Evolutionary conservation across 2,888 invertebrate genomes (phyloP).

Genomic region (Andricus curvator): DNA sequence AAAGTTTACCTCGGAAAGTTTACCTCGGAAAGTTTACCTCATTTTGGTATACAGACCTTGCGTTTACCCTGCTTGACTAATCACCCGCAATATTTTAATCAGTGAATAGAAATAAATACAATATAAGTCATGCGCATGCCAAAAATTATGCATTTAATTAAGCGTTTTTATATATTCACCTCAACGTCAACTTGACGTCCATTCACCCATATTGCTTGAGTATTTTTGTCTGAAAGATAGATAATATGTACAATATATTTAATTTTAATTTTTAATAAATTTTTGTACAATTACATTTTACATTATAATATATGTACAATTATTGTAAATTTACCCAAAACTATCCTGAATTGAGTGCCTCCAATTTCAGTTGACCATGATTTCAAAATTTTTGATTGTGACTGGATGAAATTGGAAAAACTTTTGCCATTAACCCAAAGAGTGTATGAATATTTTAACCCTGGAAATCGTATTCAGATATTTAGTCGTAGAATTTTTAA

Average conservation of each 20-base stretch:
- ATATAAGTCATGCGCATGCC: no score
- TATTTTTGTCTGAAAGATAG: slow-evolving; percentile 84
- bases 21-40: no score
- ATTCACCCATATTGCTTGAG: slow-evolving; percentile 88
- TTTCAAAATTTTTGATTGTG: slow-evolving; percentile 86
- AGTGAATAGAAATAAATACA: no score
- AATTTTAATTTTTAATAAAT: not conserved
- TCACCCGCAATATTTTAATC: no score
- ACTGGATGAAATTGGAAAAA: slow-evolving; percentile 89
- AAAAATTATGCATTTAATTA: no score
- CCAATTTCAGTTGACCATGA: slow-evolving; percentile 84
- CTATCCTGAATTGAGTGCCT: slow-evolving; percentile 83
- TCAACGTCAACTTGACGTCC: slow-evolving; percentile 84
- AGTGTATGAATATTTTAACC: slow-evolving; percentile 90
- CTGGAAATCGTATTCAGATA: slow-evolving; percentile 69
- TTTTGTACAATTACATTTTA: no score
- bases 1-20: no score
- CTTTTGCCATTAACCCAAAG: slow-evolving; percentile 91
- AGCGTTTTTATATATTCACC: slow-evolving; percentile 70
- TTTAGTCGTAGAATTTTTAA: not conserved
- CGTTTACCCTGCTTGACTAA: no score
- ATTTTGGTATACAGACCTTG: no score
- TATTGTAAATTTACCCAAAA: slow-evolving; percentile 82
- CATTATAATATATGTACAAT: not conserved
- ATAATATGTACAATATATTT: not conserved